phyloP scores from a whole-genome alignment of 2,888 invertebrate genomes.

The Nipponacmea schrenckii region DNA sequence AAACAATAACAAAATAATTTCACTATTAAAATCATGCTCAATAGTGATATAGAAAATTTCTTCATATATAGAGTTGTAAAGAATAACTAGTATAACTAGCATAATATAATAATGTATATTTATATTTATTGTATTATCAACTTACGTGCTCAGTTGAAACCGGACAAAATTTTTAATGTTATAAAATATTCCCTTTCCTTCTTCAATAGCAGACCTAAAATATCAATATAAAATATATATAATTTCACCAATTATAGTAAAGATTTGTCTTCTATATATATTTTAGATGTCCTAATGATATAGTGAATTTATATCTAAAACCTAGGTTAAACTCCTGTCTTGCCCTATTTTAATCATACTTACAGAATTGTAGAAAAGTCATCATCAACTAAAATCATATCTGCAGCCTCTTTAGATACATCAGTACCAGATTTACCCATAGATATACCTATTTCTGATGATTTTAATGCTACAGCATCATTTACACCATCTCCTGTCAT shows the following conservation, averaged over 20 bases:
- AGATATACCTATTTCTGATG: conserved; percentile 97
- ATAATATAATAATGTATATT: too few species aligned
- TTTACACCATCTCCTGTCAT: conserved; percentile 99
- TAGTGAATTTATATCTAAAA: too few species aligned
- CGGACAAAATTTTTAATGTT: conserved; percentile 99
- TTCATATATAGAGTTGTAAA: too few species aligned
- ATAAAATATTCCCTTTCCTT: conserved; percentile 99
- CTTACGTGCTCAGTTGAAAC: conserved; percentile 90
- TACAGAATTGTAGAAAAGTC: conserved; percentile 97
- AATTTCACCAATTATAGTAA: too few species aligned
- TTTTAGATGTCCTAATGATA: too few species aligned
- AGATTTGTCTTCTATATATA: too few species aligned
- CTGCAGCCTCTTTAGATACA: conserved; percentile 98
- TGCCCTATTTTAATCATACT: conserved; percentile 62
- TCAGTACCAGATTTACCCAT: conserved; percentile 93
- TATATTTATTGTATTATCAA: conserved; percentile 23
- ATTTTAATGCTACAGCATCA: conserved; percentile 96
- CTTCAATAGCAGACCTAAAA: conserved; percentile 88
- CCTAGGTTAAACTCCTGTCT: too few species aligned
- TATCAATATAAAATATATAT: conserved; percentile 8
- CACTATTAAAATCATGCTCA: too few species aligned
- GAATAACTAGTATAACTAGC: too few species aligned
- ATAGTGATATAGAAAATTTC: too few species aligned
- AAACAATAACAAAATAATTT: too few species aligned
- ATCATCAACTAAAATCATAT: conserved; percentile 98